Percentiles rank a stretch among this genome's conserved stretches.
phyloP scores from a whole-genome alignment of 2,888 invertebrate species.

The Alsophila aescularia region DNA sequence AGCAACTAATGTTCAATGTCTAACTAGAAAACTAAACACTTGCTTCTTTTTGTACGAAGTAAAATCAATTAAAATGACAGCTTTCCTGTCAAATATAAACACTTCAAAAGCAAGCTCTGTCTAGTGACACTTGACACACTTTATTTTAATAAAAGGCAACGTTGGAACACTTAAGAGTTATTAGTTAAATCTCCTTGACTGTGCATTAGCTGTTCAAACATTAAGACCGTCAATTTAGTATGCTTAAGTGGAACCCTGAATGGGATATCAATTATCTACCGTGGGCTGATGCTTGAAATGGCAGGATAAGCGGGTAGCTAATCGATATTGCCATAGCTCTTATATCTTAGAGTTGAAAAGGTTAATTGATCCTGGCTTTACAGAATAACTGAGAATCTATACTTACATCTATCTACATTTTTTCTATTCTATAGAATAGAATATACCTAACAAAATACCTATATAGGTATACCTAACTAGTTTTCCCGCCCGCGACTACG shows the following conservation, averaged over 20 bases:
- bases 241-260: slow-evolving; percentile 13
- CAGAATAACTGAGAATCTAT: too few species aligned
- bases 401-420: too few species aligned
- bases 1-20: too few species aligned
- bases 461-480: too few species aligned
- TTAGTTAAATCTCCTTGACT: slow-evolving; percentile 1
- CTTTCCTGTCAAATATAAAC: neutral
- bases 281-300: neutral
- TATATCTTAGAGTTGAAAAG: too few species aligned
- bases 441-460: too few species aligned
- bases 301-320: neutral
- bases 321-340: neutral
- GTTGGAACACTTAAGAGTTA: neutral
- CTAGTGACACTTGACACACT: neutral
- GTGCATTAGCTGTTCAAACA: slow-evolving; percentile 25
- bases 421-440: too few species aligned
- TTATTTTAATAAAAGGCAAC: slow-evolving; percentile 4
- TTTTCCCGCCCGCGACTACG: too few species aligned
- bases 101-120: neutral
- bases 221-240: slow-evolving; percentile 8
- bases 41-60: too few species aligned
- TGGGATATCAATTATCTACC: slow-evolving; percentile 21
- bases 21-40: too few species aligned
- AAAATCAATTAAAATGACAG: neutral
- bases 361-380: too few species aligned